Percentiles rank a stretch among this genome's conserved stretches.
Conservation (phyloP, 2,888 invertebrate genomes). For the Drosophila affinis region DNA sequence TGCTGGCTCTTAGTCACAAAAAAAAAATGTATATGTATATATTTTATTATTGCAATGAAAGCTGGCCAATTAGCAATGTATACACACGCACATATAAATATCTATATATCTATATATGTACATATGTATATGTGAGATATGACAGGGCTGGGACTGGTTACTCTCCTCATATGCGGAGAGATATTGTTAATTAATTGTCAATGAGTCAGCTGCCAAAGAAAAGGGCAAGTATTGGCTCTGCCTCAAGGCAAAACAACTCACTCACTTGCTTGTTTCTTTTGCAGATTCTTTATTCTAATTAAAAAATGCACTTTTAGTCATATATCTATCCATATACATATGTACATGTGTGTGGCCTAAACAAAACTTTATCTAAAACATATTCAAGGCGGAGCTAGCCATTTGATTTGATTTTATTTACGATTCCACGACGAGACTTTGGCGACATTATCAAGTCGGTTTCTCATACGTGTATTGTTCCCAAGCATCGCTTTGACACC, state of each 20-base stretch:
- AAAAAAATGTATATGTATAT: constrained; percentile 16
- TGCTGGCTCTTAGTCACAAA: constrained; percentile 69
- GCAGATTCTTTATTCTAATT: no score
- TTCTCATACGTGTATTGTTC: constrained; percentile 58
- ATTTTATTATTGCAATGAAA: constrained; percentile 72
- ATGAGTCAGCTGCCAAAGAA: constrained; percentile 57
- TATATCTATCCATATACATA: not conserved
- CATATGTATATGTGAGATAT: constrained; percentile 22
- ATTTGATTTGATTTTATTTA: not conserved
- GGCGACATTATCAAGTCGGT: constrained; percentile 45
- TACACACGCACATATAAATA: constrained; percentile 19
- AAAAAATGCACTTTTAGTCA: no score
- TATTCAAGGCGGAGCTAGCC: not conserved
- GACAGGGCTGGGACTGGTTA: constrained; percentile 24
- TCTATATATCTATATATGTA: constrained; percentile 6
- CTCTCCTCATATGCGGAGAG: constrained; percentile 15
- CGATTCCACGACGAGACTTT: constrained; percentile 19
- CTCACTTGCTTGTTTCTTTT: not conserved
- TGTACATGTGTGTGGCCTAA: not conserved
- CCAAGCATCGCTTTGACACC: constrained; percentile 67
- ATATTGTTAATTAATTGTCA: constrained; percentile 66
- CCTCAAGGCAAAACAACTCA: not conserved
- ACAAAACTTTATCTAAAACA: not conserved
- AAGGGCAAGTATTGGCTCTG: constrained; percentile 31
- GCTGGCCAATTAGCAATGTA: constrained; percentile 69